Conservation (phyloP, 2,113 vertebrate species). For the Myotis davidii region DNA sequence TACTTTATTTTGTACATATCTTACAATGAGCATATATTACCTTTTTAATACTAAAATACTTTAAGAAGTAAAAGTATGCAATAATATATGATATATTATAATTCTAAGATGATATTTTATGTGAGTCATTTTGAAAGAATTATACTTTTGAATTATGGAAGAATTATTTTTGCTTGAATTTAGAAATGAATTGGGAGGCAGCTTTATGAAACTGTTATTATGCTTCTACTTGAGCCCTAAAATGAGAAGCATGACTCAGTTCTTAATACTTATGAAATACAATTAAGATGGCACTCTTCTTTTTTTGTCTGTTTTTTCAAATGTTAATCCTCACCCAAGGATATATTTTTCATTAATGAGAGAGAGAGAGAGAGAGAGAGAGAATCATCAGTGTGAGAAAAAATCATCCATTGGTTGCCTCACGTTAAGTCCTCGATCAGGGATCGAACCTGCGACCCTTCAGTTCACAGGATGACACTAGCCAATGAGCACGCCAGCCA, state of each 20-base stretch:
- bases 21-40: neutral
- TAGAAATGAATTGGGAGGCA: conserved; percentile 19
- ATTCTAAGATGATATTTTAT: conserved; percentile 40
- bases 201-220: conserved; percentile 35
- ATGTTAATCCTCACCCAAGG: neutral
- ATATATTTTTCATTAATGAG: neutral
- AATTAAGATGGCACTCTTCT: neutral
- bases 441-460: neutral
- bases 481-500: neutral
- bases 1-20: conserved; percentile 25
- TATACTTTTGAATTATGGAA: conserved; percentile 33
- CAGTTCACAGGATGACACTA: neutral
- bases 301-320: neutral
- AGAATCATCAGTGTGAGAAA: neutral
- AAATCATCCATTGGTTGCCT: neutral
- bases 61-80: conserved; percentile 2
- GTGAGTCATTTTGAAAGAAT: conserved; percentile 52
- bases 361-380: too few species aligned
- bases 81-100: conserved; percentile 27
- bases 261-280: neutral
- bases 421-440: neutral
- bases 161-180: conserved; percentile 52
- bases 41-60: conserved; percentile 37
- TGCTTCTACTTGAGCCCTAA: conserved; percentile 12
- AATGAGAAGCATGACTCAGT: conserved; percentile 10